phyloP scores from a whole-genome alignment of 2,888 invertebrate genomes.

The Catotricha subobsoleta region DNA sequence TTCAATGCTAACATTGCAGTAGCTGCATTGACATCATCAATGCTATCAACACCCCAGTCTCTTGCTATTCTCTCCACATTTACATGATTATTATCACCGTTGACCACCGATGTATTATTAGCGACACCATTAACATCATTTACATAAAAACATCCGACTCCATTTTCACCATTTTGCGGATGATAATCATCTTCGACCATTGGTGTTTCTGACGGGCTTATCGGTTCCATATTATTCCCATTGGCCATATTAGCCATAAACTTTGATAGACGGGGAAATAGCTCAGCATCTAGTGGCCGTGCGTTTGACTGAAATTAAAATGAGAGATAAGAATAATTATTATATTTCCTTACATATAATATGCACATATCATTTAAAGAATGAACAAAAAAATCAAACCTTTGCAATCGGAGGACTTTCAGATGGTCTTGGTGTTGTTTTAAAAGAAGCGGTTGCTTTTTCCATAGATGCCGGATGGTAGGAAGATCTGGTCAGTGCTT shows the following conservation, averaged over 20 bases:
- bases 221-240: constrained; percentile 9
- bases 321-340: constrained; percentile 1
- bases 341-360: neutral
- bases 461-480: constrained; percentile 48
- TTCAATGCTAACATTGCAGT: constrained; percentile 77
- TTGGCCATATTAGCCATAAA: constrained; percentile 35
- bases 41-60: constrained; percentile 34
- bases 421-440: constrained; percentile 2
- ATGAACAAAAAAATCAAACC: neutral
- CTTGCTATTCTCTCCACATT: constrained; percentile 17
- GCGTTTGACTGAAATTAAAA: constrained; percentile 14
- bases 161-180: neutral
- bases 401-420: constrained; percentile 5
- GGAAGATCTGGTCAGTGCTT: constrained; percentile 78
- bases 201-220: constrained; percentile 6
- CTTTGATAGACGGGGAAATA: constrained; percentile 70
- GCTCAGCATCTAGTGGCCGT: constrained; percentile 50
- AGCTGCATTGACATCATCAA: constrained; percentile 66
- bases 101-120: too few relatives aligned
- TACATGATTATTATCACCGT: neutral
- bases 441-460: constrained; percentile 20
- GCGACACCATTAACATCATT: too few relatives aligned
- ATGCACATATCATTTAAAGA: constrained; percentile 1
- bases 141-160: too few relatives aligned
- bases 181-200: constrained; percentile 5